These are phyloP conservation scores for Microtus ochrogaster DNA, from an alignment of 2,113 vertebrate genomes.

Conservation along the genomic window DNA sequence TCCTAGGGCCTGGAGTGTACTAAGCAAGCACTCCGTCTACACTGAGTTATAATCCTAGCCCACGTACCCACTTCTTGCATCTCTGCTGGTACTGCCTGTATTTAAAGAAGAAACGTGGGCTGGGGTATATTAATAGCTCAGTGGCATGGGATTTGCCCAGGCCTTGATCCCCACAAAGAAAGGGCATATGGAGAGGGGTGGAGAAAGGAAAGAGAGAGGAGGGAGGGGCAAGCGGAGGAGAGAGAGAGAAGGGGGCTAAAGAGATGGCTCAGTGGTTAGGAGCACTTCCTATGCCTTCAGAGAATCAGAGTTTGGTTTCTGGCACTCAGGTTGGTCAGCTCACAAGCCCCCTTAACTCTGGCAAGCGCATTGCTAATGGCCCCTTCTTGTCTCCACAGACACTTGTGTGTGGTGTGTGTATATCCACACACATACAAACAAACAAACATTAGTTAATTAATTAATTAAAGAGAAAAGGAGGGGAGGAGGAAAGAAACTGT, in stretches of 20 bases:
- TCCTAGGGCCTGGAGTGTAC: too few species aligned
- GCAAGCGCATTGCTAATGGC: too few species aligned
- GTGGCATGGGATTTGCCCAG: not conserved
- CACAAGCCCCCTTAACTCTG: too few species aligned
- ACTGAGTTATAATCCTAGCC: not conserved
- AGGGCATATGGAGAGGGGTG: not conserved
- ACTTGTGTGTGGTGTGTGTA: too few species aligned
- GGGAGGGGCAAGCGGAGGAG: not conserved
- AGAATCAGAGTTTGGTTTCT: too few species aligned
- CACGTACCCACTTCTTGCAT: not conserved
- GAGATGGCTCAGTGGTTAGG: not conserved
- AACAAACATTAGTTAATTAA: not conserved
- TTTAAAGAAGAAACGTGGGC: too few species aligned
- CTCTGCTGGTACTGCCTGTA: not conserved
- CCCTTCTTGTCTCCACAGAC: not conserved
- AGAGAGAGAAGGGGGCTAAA: not conserved
- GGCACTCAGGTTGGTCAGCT: not conserved
- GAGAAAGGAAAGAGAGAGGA: fast-evolving
- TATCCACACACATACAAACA: not conserved
- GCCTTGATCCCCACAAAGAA: not conserved
- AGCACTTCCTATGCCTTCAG: not conserved
- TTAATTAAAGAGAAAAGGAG: not conserved
- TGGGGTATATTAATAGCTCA: not conserved
- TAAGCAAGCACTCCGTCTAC: not conserved
- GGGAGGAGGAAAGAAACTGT: fast-evolving